Evolutionary conservation across 1,140 invertebrate genomes (phyloP), one percentile per base, ranked within the genome.

Genomic region (Venustaconcha ellipsiformis): DNA sequence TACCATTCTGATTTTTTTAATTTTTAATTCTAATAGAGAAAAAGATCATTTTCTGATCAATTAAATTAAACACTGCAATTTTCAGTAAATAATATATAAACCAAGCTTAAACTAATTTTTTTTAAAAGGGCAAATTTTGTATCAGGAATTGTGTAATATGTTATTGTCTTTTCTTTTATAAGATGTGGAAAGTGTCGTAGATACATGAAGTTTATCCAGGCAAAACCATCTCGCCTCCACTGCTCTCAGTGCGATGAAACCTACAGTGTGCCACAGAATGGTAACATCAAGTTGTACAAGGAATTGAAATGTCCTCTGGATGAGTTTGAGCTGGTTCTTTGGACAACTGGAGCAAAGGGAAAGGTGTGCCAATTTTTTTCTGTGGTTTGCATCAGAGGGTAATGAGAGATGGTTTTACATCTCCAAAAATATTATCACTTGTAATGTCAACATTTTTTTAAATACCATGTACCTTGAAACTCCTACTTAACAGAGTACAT

Each of bases 251-350:
- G 98, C 89, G 96, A 99, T 87, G 97, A 99, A 89, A 99, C 98
- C 0, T 92, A 90, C 82, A 83, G 82, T 3, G 91, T 99, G 69
- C 97, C 97, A 0, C 96, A 97, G 89, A 96, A 97, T 90, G 97
- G 97, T 26, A 96, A 94, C 78, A 95, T 99, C 69, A 94, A 96
- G 81, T 94, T 97, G 58, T 99, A 97, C 87, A 96, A 97, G 80
- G 98, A 99, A 90, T 91, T 97, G 30, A 97, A 97, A 89, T 99
- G 99, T 91, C 99, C 99, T 0, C 90, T 99, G 66, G 99, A 99
- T 89, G 97, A 99, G 85, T 99, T 99, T 90, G 97, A 99, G 88
- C 90, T 99, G 68, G 91, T 99, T 11, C 94, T 95, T 5, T 99
- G 95, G 94, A 96, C 96, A 1, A 96, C 95, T 0, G 96, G 97